Conservation (phyloP, 2,888 invertebrate genomes). For the Petrolisthes manimaculis region DNA sequence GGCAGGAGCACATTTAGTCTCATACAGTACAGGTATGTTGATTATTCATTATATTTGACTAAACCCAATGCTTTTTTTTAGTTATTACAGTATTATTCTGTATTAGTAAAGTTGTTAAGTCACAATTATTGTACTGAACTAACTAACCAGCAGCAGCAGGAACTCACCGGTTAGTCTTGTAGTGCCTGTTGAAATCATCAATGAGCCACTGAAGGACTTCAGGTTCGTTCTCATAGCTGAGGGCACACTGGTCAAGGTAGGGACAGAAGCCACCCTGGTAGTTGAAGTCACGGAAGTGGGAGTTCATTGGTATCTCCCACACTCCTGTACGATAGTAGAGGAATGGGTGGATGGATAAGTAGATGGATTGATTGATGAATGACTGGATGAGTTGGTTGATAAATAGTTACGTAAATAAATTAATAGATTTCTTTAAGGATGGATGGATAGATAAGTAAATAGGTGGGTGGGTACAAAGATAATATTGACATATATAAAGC, state of each 20-base stretch:
- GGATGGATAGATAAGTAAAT: neutral
- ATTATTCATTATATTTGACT: slow-evolving; percentile 66
- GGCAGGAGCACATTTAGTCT: neutral
- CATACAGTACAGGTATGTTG: neutral
- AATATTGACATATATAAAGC: neutral
- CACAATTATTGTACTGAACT: neutral
- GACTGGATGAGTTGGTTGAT: neutral
- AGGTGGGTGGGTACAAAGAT: neutral
- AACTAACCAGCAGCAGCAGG: slow-evolving; percentile 61
- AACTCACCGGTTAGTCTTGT: slow-evolving; percentile 69
- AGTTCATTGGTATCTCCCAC: slow-evolving; percentile 93
- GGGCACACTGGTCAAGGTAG: slow-evolving; percentile 90
- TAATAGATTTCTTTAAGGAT: neutral
- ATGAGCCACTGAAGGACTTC: slow-evolving; percentile 83
- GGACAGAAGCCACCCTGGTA: slow-evolving; percentile 94
- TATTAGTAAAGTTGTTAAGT: neutral
- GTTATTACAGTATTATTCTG: neutral
- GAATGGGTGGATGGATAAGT: neutral
- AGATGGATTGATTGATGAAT: neutral
- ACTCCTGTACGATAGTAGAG: slow-evolving; percentile 74
- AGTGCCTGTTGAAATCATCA: slow-evolving; percentile 87
- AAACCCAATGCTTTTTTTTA: slow-evolving; percentile 66
- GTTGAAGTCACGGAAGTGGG: slow-evolving; percentile 83
- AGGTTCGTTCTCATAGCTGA: slow-evolving; percentile 83
- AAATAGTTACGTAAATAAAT: neutral